A percentile compares a stretch with the other conserved stretches of the same genome.
phyloP scores from a whole-genome alignment of 2,888 invertebrate species.

The Epirrhoe alternata region DNA sequence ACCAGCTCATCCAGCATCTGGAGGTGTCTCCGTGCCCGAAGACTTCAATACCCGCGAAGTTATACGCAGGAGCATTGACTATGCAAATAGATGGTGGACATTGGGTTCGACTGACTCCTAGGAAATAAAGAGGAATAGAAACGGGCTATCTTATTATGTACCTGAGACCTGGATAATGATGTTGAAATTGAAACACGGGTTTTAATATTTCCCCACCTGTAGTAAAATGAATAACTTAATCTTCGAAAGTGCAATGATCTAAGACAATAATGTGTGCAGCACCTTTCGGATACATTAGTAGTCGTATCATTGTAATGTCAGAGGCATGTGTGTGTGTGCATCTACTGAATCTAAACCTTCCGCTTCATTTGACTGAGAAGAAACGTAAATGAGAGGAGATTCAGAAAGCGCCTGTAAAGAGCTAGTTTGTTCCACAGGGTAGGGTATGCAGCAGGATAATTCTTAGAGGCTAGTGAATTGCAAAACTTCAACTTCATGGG shows the following conservation, averaged over 20 bases:
- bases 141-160: too few relatives aligned
- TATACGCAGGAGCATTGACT: constrained; percentile 52
- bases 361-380: constrained; percentile 28
- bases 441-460: background rate
- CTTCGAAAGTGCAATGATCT: too few relatives aligned
- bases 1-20: constrained; percentile 60
- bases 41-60: constrained; percentile 53
- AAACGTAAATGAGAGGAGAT: constrained; percentile 15
- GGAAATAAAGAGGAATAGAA: constrained; percentile 12
- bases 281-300: too few relatives aligned
- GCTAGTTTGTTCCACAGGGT: constrained; percentile 7
- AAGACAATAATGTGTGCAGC: too few relatives aligned
- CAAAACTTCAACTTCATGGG: too few relatives aligned
- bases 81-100: constrained; percentile 59
- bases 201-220: too few relatives aligned
- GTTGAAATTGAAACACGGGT: too few relatives aligned
- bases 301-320: too few relatives aligned
- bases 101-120: constrained; percentile 50
- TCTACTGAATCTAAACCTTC: constrained; percentile 4
- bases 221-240: too few relatives aligned
- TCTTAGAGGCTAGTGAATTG: too few relatives aligned
- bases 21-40: constrained; percentile 57
- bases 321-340: too few relatives aligned
- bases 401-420: constrained; percentile 13
- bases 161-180: too few relatives aligned